These are phyloP conservation scores for Choristoneura fumiferana DNA, from an alignment of 1,140 invertebrate species.

Conservation along the genomic window DNA sequence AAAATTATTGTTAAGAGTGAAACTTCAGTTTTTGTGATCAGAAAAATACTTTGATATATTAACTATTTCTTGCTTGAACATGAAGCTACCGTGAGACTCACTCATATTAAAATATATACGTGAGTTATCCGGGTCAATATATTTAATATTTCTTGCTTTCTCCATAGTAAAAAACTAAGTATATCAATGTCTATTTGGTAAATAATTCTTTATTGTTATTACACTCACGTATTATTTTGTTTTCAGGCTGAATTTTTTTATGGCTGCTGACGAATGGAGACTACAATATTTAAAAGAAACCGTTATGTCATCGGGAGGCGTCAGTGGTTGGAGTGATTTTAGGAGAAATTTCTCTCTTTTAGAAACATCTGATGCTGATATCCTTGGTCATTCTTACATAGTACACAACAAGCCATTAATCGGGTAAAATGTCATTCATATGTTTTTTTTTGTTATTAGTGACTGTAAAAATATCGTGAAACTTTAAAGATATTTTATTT, in stretches of 20 bases:
- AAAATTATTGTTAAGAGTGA: too few species aligned
- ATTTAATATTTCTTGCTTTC: too few species aligned
- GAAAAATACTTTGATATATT: too few species aligned
- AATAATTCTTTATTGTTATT: slow-evolving; percentile 19
- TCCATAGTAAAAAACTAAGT: too few species aligned
- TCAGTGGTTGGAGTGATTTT: slow-evolving; percentile 76
- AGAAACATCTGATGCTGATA: slow-evolving; percentile 66
- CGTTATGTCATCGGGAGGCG: slow-evolving; percentile 54
- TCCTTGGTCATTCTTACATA: slow-evolving; percentile 78
- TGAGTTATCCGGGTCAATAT: too few species aligned
- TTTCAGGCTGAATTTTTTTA: slow-evolving; percentile 79
- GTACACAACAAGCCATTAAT: slow-evolving; percentile 80
- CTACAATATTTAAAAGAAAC: slow-evolving; percentile 75
- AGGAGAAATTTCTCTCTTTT: slow-evolving; percentile 66
- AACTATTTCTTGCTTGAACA: too few species aligned
- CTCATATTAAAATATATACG: too few species aligned
- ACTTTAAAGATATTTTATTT: slow-evolving; percentile 8
- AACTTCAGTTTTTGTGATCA: too few species aligned
- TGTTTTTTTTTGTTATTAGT: neutral
- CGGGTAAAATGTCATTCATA: slow-evolving; percentile 58
- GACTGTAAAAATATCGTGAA: neutral
- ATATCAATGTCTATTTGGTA: too few species aligned
- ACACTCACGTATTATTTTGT: slow-evolving; percentile 19
- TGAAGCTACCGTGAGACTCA: too few species aligned
- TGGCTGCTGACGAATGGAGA: slow-evolving; percentile 81